A percentile compares a stretch with the other conserved stretches of the same genome.
phyloP scores from a whole-genome alignment of 2,113 vertebrate species.

The Gobius niger region DNA sequence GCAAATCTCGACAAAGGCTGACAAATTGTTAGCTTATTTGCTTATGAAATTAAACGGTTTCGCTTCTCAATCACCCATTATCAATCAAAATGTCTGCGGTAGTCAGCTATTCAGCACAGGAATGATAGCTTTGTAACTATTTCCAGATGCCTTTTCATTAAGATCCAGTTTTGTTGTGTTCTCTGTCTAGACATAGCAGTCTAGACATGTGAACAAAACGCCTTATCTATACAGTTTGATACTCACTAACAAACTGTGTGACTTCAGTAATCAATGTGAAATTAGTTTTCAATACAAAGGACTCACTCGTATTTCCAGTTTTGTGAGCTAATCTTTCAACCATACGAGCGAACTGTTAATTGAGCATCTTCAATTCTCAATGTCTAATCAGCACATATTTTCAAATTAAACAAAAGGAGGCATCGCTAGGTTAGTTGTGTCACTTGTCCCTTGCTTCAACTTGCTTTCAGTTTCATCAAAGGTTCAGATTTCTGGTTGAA shows the following conservation, averaged over 20 bases:
- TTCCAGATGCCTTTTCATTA: too few relatives aligned
- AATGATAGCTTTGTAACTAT: too few relatives aligned
- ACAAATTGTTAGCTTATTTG: neutral
- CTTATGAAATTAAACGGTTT: neutral
- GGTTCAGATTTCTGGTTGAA: neutral
- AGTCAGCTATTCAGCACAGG: too few relatives aligned
- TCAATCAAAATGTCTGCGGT: too few relatives aligned
- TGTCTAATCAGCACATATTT: neutral
- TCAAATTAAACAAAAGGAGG: neutral
- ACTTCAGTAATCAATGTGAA: too few relatives aligned
- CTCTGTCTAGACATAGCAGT: too few relatives aligned
- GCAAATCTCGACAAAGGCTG: neutral
- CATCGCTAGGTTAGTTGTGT: neutral
- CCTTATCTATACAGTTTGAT: too few relatives aligned
- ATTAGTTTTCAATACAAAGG: neutral
- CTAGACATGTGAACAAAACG: too few relatives aligned
- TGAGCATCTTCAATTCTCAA: slow-evolving; percentile 1
- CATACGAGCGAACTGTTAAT: neutral
- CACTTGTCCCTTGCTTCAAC: neutral
- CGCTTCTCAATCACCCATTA: too few relatives aligned
- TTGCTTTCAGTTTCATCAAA: neutral
- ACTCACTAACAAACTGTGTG: too few relatives aligned
- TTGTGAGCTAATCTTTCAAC: neutral
- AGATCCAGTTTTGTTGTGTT: too few relatives aligned
- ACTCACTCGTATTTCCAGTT: too few relatives aligned